phyloP scores from a whole-genome alignment of 2,888 invertebrate species.

The Phaonia tiefii region DNA sequence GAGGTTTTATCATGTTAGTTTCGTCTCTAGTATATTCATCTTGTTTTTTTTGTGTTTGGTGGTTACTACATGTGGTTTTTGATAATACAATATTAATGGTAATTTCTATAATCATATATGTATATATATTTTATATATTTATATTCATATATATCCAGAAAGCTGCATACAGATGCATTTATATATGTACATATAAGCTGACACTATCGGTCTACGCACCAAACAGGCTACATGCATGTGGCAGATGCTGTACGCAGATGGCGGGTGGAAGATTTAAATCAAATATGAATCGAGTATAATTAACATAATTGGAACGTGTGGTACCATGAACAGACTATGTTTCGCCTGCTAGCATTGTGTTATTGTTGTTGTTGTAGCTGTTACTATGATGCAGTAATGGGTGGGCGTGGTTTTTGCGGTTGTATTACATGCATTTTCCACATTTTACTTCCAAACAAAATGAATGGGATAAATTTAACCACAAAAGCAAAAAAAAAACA shows the following conservation, averaged over 20 bases:
- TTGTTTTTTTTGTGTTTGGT: background rate
- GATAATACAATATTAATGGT: constrained; percentile 12
- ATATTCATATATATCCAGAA: background rate
- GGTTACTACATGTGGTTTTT: constrained; percentile 6
- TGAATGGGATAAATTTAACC: background rate
- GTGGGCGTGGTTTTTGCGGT: constrained; percentile 60
- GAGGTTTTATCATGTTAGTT: constrained; percentile 58
- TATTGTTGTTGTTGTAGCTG: constrained; percentile 40
- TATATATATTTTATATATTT: too few species aligned
- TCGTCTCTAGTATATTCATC: constrained; percentile 8
- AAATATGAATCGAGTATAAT: constrained; percentile 47
- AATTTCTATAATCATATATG: constrained; percentile 18
- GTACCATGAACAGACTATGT: background rate
- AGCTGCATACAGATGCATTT: too few species aligned
- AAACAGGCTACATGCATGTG: background rate
- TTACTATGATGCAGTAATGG: constrained; percentile 35
- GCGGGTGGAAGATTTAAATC: constrained; percentile 26
- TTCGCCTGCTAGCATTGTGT: background rate
- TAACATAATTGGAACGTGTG: constrained; percentile 63
- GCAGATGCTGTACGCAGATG: background rate
- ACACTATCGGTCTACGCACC: background rate
- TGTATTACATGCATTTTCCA: constrained; percentile 27
- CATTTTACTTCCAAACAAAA: constrained; percentile 1
- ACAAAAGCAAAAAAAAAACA: background rate
- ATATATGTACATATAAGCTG: too few species aligned